phyloP scores from a whole-genome alignment of 2,797 vertebrate genomes.

The Trematomus bernacchii region DNA sequence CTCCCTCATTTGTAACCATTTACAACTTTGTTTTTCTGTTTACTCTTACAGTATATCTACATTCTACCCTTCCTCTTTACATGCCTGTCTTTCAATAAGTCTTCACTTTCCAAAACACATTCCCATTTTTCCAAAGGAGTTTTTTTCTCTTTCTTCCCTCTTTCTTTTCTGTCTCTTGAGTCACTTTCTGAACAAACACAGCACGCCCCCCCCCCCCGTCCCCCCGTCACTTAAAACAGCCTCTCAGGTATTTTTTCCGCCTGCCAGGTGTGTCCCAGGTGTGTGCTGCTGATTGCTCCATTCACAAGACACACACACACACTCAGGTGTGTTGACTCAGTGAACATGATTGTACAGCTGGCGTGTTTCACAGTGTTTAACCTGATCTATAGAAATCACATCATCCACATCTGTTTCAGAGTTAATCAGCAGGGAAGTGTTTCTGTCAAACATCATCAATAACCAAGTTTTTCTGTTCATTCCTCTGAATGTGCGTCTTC shows the following conservation, averaged over 20 bases:
- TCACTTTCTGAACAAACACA: background rate
- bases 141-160: background rate
- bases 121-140: background rate
- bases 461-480: no score
- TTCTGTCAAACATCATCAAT: background rate
- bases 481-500: background rate
- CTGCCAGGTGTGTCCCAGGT: slow-evolving; percentile 62
- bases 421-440: background rate
- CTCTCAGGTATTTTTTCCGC: slow-evolving; percentile 51
- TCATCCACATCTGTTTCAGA: background rate
- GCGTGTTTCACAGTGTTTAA: background rate
- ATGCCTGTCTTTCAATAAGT: background rate
- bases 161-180: background rate
- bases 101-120: slow-evolving; percentile 4
- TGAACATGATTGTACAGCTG: background rate
- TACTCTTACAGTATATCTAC: background rate
- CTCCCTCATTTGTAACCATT: accelerated
- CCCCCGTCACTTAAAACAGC: background rate
- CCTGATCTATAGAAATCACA: background rate
- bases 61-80: accelerated
- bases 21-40: background rate
- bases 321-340: slow-evolving; percentile 18
- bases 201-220: background rate
- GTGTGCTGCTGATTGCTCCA: slow-evolving; percentile 45
- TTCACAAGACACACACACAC: slow-evolving; percentile 10